Evolutionary conservation across 2,888 invertebrate species (phyloP).

Genomic region (Dasypogon diadema): DNA sequence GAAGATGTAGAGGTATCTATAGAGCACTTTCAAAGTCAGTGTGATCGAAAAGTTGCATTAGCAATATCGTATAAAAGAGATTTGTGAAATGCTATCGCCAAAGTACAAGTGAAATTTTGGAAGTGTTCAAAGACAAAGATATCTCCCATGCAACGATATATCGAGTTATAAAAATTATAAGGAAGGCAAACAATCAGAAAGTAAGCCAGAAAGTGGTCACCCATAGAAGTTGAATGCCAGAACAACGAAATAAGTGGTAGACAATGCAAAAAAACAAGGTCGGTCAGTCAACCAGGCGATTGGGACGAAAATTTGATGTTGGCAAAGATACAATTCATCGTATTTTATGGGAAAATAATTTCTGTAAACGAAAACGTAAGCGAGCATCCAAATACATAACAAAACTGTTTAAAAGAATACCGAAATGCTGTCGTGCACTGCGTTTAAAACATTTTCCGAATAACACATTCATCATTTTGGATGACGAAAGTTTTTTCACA

Average conservation of each 20-base stretch:
- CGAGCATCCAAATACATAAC: background rate
- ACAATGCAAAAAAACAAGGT: background rate
- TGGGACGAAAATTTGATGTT: conserved; percentile 10
- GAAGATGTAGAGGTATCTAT: conserved; percentile 92
- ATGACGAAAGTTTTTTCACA: background rate
- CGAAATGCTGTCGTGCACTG: background rate
- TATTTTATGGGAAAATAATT: background rate
- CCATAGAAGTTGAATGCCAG: too few relatives aligned
- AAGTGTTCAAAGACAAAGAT: too few relatives aligned
- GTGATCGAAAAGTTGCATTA: too few relatives aligned
- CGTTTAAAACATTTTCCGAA: background rate
- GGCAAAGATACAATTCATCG: background rate
- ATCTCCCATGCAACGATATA: too few relatives aligned
- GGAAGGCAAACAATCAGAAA: too few relatives aligned
- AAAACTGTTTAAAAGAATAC: background rate
- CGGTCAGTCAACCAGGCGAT: background rate
- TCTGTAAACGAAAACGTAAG: background rate
- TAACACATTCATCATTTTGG: background rate
- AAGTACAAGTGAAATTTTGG: too few relatives aligned
- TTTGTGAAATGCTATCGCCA: too few relatives aligned
- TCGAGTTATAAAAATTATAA: too few relatives aligned
- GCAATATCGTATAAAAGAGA: too few relatives aligned
- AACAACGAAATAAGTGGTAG: too few relatives aligned
- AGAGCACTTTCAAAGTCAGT: too few relatives aligned
- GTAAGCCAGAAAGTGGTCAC: too few relatives aligned